Evolutionary conservation across 2,797 vertebrate genomes (phyloP).

Genomic region (Aphelocoma californica): DNA sequence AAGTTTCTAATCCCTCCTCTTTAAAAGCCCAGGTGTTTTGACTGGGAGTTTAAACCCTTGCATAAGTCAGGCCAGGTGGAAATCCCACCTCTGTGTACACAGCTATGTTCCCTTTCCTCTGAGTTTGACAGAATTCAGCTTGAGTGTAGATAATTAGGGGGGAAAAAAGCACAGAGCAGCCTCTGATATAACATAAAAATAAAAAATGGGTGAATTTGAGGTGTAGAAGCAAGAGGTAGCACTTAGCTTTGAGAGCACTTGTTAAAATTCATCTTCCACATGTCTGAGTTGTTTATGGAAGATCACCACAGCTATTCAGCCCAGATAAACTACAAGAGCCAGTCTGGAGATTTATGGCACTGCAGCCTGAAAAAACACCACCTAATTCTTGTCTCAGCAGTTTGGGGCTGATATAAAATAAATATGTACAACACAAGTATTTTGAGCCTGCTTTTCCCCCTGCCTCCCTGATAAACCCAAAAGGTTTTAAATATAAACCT

Average conservation of each 20-base stretch:
- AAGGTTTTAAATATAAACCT: not conserved
- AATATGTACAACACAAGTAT: not conserved
- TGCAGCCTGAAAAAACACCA: not conserved
- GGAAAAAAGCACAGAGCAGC: not conserved
- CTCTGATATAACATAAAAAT: not conserved
- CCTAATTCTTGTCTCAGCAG: not conserved
- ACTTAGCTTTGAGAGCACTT: not conserved
- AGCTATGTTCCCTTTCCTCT: not conserved
- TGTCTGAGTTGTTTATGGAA: slow-evolving; percentile 2
- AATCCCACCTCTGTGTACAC: slow-evolving; percentile 10
- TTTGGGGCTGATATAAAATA: not conserved
- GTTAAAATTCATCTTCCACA: slow-evolving; percentile 25
- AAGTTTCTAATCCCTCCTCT: not conserved
- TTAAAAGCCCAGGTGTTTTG: slow-evolving; percentile 22
- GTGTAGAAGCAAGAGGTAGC: not conserved
- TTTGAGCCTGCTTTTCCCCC: not conserved
- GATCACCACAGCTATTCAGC: slow-evolving; percentile 5
- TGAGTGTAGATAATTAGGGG: not conserved
- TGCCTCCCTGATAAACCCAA: not conserved
- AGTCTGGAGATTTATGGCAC: not conserved
- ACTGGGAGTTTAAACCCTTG: not conserved
- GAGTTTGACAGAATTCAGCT: not conserved
- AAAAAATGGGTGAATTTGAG: not conserved
- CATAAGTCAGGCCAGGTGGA: slow-evolving; percentile 12
- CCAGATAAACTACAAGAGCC: slow-evolving; percentile 22